Evolutionary conservation across 2,797 vertebrate species (phyloP).

Genomic region (Euthynnus affinis): DNA sequence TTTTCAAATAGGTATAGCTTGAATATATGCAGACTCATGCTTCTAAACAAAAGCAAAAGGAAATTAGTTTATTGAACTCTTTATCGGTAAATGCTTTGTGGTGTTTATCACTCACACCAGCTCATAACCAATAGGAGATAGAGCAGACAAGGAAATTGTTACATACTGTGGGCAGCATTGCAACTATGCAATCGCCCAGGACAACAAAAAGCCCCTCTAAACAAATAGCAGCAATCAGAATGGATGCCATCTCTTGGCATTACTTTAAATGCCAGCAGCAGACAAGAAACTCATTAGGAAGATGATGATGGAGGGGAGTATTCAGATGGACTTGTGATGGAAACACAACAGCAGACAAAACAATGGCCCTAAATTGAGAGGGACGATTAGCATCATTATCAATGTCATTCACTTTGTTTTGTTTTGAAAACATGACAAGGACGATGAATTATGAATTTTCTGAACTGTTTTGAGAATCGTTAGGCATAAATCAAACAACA

Average conservation of each 20-base stretch:
- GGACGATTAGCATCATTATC: constrained; percentile 75
- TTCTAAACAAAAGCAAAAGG: constrained; percentile 59
- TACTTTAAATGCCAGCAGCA: constrained; percentile 79
- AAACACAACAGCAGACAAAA: constrained; percentile 70
- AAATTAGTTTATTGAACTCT: constrained; percentile 63
- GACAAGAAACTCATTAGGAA: constrained; percentile 80
- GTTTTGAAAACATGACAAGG: constrained; percentile 69
- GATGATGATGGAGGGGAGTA: constrained; percentile 78
- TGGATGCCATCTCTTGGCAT: constrained; percentile 78
- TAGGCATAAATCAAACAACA: constrained; percentile 48
- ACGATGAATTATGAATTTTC: constrained; percentile 62
- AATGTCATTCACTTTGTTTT: constrained; percentile 74
- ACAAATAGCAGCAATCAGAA: constrained; percentile 78
- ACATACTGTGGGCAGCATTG: constrained; percentile 42
- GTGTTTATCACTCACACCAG: constrained; percentile 51
- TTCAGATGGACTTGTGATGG: constrained; percentile 69
- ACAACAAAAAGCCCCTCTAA: constrained; percentile 55
- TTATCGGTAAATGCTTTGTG: constrained; percentile 54
- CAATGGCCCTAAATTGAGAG: constrained; percentile 71
- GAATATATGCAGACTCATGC: constrained; percentile 42
- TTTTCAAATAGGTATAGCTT: constrained; percentile 2
- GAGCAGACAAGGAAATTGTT: constrained; percentile 60
- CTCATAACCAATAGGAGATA: constrained; percentile 56
- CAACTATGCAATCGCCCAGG: constrained; percentile 53
- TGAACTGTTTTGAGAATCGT: constrained; percentile 51